Base-by-base conservation (phyloP, 2,797 vertebrate genomes). In the Coranthus polyacanthus region DNA sequence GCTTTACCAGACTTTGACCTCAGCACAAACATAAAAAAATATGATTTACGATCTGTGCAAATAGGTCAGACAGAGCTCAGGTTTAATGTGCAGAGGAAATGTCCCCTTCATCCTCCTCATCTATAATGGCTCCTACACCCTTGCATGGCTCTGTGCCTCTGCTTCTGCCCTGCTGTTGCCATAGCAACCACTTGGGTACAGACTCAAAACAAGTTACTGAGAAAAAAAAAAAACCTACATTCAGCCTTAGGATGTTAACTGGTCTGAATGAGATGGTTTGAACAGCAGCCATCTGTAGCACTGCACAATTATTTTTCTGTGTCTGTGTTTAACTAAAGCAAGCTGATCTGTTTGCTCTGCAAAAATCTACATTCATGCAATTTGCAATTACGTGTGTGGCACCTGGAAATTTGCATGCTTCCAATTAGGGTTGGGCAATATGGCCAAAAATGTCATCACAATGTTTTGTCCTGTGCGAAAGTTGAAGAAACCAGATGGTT, bases 181-280 rank as follows among this genome's bases (percentile, higher is more conserved):
- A 89, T 91, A 86, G 82, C 70, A 72, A 91, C 89, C 71, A 62
- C 58, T 72, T 36, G 42, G 60, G 59, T 83, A 81, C 72, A 76
- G 82, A 87, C 68, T 82, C 88, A 78, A 81, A 87, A 84, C 86
- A 90, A 88, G 75, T 84, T 86, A 49, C 72, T 65, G 78, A 60
- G 64, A 54, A 50, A 62, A 55, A 42, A 69, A 26, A 45, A 43
- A 55, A 12, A 6, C 8, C 61, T 52, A 72, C 41, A 54, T 78
- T 69, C 75, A 72, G 82, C 59, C 72, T 68, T 64, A 52, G 64
- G 50, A 61, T 67, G 66, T 72, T 74, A 78, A 55, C 56, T 53
- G 67, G 46, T 56, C 21, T 60, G 68, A 68, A 64, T 67, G 49
- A 72, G 39, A 43, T 16, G 24, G 12, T 20, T 26, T 37, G 20